A percentile compares a stretch with the other conserved stretches of the same genome.
These are phyloP conservation scores for Cheumatopsyche charites DNA, from an alignment of 1,140 invertebrate genomes.

Conservation along the genomic window DNA sequence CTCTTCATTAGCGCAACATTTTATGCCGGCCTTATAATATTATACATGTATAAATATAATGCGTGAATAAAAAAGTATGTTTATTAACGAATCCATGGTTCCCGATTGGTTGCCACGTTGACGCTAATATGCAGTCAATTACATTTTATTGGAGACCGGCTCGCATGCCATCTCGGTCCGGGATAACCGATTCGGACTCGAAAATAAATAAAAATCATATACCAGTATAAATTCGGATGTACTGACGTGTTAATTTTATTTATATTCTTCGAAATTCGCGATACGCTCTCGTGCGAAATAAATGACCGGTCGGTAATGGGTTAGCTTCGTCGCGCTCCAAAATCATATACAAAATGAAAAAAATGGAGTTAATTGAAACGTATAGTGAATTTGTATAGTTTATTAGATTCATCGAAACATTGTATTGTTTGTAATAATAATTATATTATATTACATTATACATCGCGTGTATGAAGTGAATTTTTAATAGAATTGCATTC, in stretches of 20 bases:
- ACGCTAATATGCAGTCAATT: conserved; percentile 45
- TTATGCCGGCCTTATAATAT: not conserved
- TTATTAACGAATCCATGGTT: conserved; percentile 27
- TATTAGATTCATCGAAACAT: no score
- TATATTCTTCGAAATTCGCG: conserved; percentile 36
- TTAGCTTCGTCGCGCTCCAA: not conserved
- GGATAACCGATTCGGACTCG: conserved; percentile 15
- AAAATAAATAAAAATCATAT: conserved; percentile 8
- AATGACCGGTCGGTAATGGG: not conserved
- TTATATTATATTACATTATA: no score
- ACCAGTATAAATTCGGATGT: conserved; percentile 42
- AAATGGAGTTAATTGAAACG: no score
- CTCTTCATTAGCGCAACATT: conserved; percentile 6
- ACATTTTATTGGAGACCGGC: conserved; percentile 37
- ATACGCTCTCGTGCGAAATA: not conserved
- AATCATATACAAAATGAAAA: not conserved
- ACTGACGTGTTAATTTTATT: conserved; percentile 35
- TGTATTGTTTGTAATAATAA: no score
- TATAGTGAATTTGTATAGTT: no score
- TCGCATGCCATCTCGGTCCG: conserved; percentile 18
- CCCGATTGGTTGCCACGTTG: conserved; percentile 37
- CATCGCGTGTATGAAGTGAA: no score
- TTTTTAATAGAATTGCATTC: no score
- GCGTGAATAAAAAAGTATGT: conserved; percentile 22
- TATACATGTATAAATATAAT: conserved; percentile 10